Evolutionary conservation across 2,797 vertebrate genomes (phyloP).

Genomic region (Anguilla obscura): DNA sequence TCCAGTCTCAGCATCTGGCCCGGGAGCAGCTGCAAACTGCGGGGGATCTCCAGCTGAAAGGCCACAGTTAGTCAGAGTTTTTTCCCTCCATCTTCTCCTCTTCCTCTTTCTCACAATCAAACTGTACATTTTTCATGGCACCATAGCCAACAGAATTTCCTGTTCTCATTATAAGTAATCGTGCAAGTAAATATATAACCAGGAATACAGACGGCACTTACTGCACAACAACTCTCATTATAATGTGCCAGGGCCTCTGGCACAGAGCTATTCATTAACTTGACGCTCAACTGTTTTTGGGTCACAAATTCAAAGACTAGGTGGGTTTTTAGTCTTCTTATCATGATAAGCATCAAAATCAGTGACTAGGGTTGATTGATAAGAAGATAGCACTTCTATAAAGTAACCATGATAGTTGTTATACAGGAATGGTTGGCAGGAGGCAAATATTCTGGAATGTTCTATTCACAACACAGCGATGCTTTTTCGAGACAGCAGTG

Average conservation of each 20-base stretch:
- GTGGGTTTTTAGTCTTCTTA: neutral
- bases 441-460: neutral
- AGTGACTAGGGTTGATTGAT: neutral
- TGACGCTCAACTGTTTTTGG: neutral
- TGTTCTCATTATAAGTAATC: neutral
- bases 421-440: neutral
- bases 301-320: neutral
- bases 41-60: slow-evolving; percentile 61
- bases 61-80: neutral
- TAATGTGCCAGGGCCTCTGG: neutral
- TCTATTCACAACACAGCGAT: neutral
- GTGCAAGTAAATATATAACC: neutral
- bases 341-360: neutral
- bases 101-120: neutral
- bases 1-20: slow-evolving; percentile 61
- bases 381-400: neutral
- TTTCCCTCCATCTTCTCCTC: neutral
- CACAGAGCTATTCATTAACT: neutral
- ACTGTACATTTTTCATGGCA: neutral
- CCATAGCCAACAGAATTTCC: neutral
- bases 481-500: neutral
- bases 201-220: neutral
- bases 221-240: no score
- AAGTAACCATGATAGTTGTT: neutral
- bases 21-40: slow-evolving; percentile 59